Evolutionary conservation across 2,113 vertebrate species (phyloP), one percentile per base, ranked within the genome.

Genomic region (Girardinichthys multiradiatus): DNA sequence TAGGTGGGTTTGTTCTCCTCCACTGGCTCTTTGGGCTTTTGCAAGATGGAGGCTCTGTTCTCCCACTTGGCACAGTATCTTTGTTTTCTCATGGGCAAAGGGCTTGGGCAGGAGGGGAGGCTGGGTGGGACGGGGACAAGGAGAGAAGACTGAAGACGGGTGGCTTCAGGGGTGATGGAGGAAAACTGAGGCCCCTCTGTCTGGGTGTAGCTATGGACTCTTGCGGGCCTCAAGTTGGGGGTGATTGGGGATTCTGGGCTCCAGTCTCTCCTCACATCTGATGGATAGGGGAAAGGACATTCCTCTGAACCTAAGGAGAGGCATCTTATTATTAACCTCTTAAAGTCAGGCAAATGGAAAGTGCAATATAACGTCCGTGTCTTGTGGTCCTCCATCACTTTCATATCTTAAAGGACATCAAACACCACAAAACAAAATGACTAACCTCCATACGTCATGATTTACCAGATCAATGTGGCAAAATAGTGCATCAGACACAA

Each of bases 61-160:
- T 98, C 97, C 96, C 97, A 98, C 87, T 96, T 97, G 85, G 94
- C 97, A 72, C 95, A 98, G 0, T 96, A 45, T 45, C 42, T 14
- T 45, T 45, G 93, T 64, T 92, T 98, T 51, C 96, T 95, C 72
- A 94, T 87, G 26, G 95, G 92, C 72, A 97, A 33, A 0, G 98
- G 97, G 88, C 96, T 98, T 64, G 95, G 96, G 59, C 96, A 95
- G 0, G 93, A 94, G 45, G 93, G 92, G n/a, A 93, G 83, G 1
- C 92, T 72, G 13, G 94, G 89, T 0, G 91, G 48, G 13, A 86
- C 76, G 8, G 89, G 92, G 64, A 85, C 67, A n/a, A 92, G 81
- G 26, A 90, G 79, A n/a, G 91, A 77, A 3, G 93, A 90, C 59
- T 92, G 93, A 51, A 89, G 86, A 24, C 74, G 87, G 3, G 75